Percentiles rank a stretch among this genome's conserved stretches.
phyloP scores from a whole-genome alignment of 2,888 invertebrate species.

The Drosophila nigricruria region DNA sequence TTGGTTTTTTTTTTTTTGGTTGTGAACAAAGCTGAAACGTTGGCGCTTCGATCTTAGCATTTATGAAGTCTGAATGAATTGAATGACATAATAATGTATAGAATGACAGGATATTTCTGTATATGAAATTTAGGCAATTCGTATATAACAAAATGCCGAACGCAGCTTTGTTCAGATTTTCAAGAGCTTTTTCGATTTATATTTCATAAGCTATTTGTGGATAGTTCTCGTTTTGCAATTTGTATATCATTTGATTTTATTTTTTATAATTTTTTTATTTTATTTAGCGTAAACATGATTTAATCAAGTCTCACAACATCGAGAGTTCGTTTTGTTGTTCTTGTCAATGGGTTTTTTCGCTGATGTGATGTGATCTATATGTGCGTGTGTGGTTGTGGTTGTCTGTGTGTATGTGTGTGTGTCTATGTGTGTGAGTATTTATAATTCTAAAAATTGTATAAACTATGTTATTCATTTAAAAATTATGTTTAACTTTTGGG shows the following conservation, averaged over 20 bases:
- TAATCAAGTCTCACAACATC: slow-evolving; percentile 85
- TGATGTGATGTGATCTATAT: slow-evolving; percentile 56
- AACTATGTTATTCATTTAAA: slow-evolving; percentile 71
- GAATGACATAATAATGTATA: neutral
- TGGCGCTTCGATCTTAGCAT: slow-evolving; percentile 14
- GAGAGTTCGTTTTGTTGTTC: slow-evolving; percentile 83
- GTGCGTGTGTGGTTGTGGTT: slow-evolving; percentile 35
- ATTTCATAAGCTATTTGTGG: slow-evolving; percentile 45
- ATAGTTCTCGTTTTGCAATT: slow-evolving; percentile 46
- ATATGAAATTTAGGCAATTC: slow-evolving; percentile 9
- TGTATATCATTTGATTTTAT: slow-evolving; percentile 43
- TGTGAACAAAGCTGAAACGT: slow-evolving; percentile 54
- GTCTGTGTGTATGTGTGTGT: slow-evolving; percentile 15
- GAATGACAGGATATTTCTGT: neutral
- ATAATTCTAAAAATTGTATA: slow-evolving; percentile 64
- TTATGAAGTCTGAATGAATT: neutral
- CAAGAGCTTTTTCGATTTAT: slow-evolving; percentile 29
- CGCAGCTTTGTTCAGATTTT: slow-evolving; percentile 41
- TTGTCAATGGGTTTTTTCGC: slow-evolving; percentile 62
- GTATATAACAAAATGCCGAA: slow-evolving; percentile 18
- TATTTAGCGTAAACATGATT: slow-evolving; percentile 81
- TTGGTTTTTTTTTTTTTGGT: slow-evolving; percentile 15
- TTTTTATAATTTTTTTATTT: slow-evolving; percentile 15
- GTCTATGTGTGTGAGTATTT: slow-evolving; percentile 37
- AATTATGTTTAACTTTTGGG: slow-evolving; percentile 81